Conservation (phyloP, 2,113 vertebrate species). For the Glaucidium brasilianum region DNA sequence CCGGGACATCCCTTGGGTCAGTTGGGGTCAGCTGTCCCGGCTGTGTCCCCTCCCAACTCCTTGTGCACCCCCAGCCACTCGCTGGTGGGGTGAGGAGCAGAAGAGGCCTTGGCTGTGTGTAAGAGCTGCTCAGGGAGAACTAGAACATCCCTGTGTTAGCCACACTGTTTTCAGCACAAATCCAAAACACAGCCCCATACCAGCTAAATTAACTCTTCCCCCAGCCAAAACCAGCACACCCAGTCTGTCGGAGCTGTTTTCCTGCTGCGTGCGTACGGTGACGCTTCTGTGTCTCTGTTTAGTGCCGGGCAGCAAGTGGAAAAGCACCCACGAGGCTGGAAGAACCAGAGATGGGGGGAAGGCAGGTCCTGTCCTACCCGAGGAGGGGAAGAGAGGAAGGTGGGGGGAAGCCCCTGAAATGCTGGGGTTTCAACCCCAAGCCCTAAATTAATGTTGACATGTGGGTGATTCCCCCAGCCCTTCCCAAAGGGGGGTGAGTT, state of each 20-base stretch:
- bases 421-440: too few species aligned
- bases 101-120: background rate
- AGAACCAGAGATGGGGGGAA: fast-evolving
- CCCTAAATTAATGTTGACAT: too few species aligned
- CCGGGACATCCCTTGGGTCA: background rate
- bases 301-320: too few species aligned
- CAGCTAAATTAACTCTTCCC: background rate
- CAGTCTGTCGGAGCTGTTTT: background rate
- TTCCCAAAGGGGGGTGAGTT: too few species aligned
- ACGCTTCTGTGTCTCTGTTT: fast-evolving
- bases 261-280: fast-evolving
- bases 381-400: too few species aligned
- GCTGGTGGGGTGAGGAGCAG: background rate
- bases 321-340: background rate
- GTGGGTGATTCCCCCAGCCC: too few species aligned
- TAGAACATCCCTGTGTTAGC: background rate
- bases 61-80: too few species aligned
- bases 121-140: background rate
- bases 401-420: background rate
- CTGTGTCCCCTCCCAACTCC: too few species aligned
- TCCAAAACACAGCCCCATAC: background rate
- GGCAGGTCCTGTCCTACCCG: background rate
- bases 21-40: too few species aligned
- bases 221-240: background rate
- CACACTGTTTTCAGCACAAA: background rate